Evolutionary conservation across 2,888 invertebrate genomes (phyloP).

Genomic region (Syritta pipiens): DNA sequence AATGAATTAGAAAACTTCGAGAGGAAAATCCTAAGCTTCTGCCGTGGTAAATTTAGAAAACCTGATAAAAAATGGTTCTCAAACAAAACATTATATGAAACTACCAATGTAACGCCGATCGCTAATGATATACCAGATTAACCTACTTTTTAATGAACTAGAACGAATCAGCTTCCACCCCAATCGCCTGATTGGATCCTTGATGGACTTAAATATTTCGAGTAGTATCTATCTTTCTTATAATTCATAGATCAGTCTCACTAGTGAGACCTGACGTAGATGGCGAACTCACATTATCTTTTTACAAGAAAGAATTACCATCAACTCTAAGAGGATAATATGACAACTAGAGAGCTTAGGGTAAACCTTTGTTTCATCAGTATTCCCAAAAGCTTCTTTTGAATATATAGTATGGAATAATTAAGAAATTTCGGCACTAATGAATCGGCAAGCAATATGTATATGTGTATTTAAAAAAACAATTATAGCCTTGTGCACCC

Average conservation of each 20-base stretch:
- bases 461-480: not conserved
- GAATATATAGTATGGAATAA: not conserved
- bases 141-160: not conserved
- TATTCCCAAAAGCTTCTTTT: too few species aligned
- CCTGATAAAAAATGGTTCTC: conserved; percentile 11
- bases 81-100: conserved; percentile 6
- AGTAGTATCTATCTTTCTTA: too few species aligned
- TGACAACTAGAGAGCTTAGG: too few species aligned
- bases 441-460: not conserved
- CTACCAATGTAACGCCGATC: not conserved
- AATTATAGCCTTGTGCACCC: not conserved
- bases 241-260: not conserved
- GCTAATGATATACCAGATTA: conserved; percentile 1
- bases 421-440: not conserved
- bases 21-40: conserved; percentile 24
- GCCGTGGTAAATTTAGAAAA: conserved; percentile 13
- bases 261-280: too few species aligned
- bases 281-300: not conserved
- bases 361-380: not conserved
- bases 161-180: conserved; percentile 2
- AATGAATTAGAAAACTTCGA: conserved; percentile 12
- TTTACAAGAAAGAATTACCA: too few species aligned
- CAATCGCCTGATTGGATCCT: not conserved
- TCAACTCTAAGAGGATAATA: too few species aligned
- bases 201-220: conserved; percentile 5